Conservation (phyloP, 2,797 vertebrate species). For the Lycodopsis pacificus region DNA sequence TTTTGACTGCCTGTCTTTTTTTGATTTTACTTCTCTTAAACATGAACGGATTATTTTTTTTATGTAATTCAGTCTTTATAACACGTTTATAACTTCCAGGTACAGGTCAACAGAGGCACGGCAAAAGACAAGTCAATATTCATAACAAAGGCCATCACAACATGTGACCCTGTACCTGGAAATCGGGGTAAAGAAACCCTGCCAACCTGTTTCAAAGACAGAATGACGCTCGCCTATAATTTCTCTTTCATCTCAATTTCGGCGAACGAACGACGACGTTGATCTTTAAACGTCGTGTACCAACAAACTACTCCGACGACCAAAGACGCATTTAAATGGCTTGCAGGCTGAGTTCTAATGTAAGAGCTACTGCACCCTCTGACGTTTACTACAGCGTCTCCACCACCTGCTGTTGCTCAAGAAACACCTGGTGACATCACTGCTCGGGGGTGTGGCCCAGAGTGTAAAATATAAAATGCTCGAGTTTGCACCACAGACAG, state of each 20-base stretch:
- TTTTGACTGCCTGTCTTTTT: no score
- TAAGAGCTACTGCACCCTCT: background rate
- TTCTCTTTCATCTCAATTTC: no score
- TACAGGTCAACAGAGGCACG: background rate
- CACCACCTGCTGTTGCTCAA: no score
- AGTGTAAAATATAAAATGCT: background rate
- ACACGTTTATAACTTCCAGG: background rate
- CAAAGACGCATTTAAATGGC: background rate
- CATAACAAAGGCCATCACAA: background rate
- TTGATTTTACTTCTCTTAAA: background rate
- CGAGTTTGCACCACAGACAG: background rate
- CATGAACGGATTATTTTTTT: background rate
- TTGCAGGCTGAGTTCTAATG: background rate
- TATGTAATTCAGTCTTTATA: no score
- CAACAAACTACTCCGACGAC: no score
- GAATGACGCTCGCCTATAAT: no score
- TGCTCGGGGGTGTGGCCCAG: constrained; percentile 8
- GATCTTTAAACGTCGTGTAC: no score
- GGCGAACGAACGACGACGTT: no score
- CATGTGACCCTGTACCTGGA: background rate
- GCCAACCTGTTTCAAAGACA: background rate
- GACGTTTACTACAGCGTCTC: background rate
- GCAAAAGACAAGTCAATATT: background rate
- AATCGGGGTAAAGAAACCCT: background rate
- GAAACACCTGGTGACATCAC: constrained; percentile 22